These are phyloP conservation scores for Drosophila subpulchrella DNA, from an alignment of 1,140 invertebrate species.

Conservation along the genomic window DNA sequence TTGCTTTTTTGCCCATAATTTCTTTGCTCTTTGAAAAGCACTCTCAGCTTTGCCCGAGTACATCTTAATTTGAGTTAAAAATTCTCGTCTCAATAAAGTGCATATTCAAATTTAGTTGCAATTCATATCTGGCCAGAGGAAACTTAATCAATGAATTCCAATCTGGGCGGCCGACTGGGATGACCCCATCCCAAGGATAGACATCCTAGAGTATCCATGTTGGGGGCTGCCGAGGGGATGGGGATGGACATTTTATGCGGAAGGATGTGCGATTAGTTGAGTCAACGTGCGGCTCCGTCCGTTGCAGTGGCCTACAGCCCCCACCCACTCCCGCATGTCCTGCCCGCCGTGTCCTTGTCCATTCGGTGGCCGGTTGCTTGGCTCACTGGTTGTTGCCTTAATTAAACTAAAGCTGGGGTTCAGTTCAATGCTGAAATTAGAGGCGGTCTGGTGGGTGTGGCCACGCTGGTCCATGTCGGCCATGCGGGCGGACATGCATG, in stretches of 20 bases:
- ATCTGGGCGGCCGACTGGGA: slow-evolving; percentile 18
- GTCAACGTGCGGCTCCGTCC: slow-evolving; percentile 61
- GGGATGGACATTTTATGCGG: slow-evolving; percentile 68
- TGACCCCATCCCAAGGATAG: slow-evolving; percentile 24
- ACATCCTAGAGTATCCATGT: slow-evolving; percentile 15
- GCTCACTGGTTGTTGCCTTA: slow-evolving; percentile 80
- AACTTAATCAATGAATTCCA: slow-evolving; percentile 43
- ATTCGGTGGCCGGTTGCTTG: slow-evolving; percentile 69
- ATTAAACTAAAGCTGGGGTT: slow-evolving; percentile 81
- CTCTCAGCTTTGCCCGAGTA: slow-evolving; percentile 1
- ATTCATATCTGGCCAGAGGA: slow-evolving; percentile 30
- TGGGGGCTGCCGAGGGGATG: slow-evolving; percentile 1
- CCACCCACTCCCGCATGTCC: not conserved
- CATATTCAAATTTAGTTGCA: slow-evolving; percentile 40
- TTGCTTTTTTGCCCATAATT: not conserved
- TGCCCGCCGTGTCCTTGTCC: slow-evolving; percentile 29
- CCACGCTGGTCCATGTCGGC: slow-evolving; percentile 18
- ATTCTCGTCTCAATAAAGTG: slow-evolving; percentile 27
- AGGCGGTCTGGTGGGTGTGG: slow-evolving; percentile 64
- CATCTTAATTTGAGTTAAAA: slow-evolving; percentile 32
- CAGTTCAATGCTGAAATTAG: slow-evolving; percentile 81
- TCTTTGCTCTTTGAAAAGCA: slow-evolving; percentile 16
- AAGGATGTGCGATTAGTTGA: slow-evolving; percentile 82
- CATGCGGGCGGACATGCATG: slow-evolving; percentile 54
- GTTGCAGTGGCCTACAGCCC: slow-evolving; percentile 24